These are phyloP conservation scores for Ranitomeya imitator DNA, from an alignment of 2,113 vertebrate genomes.

Conservation along the genomic window DNA sequence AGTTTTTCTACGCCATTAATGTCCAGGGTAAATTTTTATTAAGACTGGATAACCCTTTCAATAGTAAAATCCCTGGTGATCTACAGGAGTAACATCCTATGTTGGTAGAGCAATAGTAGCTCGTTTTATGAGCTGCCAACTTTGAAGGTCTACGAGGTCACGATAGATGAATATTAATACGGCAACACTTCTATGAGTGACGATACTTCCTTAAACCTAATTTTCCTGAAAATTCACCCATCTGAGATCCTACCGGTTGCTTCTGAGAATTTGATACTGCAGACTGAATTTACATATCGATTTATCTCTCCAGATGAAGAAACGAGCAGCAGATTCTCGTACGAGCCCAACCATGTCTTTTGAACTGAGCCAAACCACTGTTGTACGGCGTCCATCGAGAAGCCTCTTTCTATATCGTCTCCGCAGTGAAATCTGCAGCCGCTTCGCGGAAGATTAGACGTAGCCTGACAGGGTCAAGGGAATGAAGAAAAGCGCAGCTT, in stretches of 20 bases:
- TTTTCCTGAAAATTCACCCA: not conserved
- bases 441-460: constrained; percentile 45
- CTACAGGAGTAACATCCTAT: too few relatives aligned
- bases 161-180: not conserved
- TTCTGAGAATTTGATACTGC: not conserved
- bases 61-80: too few relatives aligned
- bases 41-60: too few relatives aligned
- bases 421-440: constrained; percentile 14
- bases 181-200: not conserved
- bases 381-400: not conserved
- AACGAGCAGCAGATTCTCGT: not conserved
- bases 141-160: not conserved
- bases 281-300: constrained; percentile 13
- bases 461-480: constrained; percentile 46
- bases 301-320: constrained; percentile 2
- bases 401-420: constrained; percentile 35
- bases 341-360: constrained; percentile 4
- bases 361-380: constrained; percentile 6
- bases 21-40: too few relatives aligned
- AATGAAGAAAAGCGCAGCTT: constrained; percentile 48
- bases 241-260: not conserved
- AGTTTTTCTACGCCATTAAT: too few relatives aligned
- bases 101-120: not conserved
- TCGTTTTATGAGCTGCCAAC: not conserved
- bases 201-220: too few relatives aligned